A percentile compares a stretch with the other conserved stretches of the same genome.
These are phyloP conservation scores for human (Homo sapiens) DNA, from an alignment of 2,113 vertebrate species.

Conservation along the genomic window DNA sequence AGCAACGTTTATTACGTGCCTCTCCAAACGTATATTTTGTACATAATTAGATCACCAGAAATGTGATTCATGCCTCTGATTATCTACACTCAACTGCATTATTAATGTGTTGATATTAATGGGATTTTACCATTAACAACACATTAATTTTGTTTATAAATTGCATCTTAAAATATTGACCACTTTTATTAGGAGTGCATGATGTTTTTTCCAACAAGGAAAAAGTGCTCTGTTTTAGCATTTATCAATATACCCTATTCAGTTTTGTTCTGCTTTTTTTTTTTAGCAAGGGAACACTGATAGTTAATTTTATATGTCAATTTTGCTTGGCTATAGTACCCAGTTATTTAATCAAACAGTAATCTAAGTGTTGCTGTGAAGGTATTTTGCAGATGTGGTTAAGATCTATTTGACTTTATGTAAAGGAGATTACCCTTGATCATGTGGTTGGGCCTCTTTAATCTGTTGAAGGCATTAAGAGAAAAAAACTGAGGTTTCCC, in stretches of 20 bases:
- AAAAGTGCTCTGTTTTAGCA: neutral
- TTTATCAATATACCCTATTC: neutral
- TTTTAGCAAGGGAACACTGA: neutral
- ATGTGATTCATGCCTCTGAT: neutral
- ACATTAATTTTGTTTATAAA: neutral
- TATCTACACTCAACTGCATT: neutral
- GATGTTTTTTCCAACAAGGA: neutral
- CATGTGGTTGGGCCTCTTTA: neutral
- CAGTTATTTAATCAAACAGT: neutral
- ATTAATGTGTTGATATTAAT: neutral
- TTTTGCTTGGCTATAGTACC: neutral
- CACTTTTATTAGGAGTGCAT: neutral
- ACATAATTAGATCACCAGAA: neutral
- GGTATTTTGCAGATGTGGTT: neutral
- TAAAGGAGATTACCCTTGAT: neutral
- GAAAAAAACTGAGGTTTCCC: neutral
- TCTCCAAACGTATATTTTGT: neutral
- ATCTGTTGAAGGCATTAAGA: neutral
- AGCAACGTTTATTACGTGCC: neutral
- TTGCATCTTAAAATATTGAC: neutral
- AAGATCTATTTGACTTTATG: neutral
- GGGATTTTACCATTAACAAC: neutral
- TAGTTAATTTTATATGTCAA: neutral
- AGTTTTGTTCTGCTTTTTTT: neutral
- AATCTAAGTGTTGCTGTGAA: neutral